Evolutionary conservation across 2,888 invertebrate genomes (phyloP), one percentile per base, ranked within the genome.

Genomic region (Tineola bisselliella): DNA sequence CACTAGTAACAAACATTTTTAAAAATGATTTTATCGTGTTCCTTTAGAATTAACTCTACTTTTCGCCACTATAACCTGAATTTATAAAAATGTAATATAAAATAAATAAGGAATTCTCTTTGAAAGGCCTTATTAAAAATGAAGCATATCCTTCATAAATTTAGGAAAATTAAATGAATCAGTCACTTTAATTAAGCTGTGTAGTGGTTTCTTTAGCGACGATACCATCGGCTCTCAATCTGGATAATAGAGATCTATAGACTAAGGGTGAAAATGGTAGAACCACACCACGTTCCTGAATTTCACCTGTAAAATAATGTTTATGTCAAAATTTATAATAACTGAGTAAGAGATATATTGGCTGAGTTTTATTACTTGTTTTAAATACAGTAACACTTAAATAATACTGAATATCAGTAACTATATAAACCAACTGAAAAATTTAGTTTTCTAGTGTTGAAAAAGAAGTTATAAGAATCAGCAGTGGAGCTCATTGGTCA

Each of bases 281-380:
- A 13, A 99, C 91, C 64, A 97, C 94, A 3, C 99, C 99, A 63
- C 94, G 92, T 65, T 94, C 92, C 82, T 99, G 99, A 69, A 99
- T 99, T 87, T 99, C 99, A 70, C 95, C 96, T 96, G 25, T 25
- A 25, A 25, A n/a, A 25, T 6, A 25, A 25, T 25, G 2, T 25
- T 6, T 25, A 25, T 4, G 25, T 25, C 6, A 25, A 2, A 25
- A 25, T 25, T 6, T 25, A 6, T 25, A 25, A 25, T 25, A 4
- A 25, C 6, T 25, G 44, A 17, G 5, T 8, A 12, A n/a, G 8
- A 31, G 19, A 12, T 31, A 3, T 5, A 13, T n/a, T 13, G 4
- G 17, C n/a, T 31, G 12, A 44, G 4, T 8, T 8, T 13, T 5
- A 44, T 13, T 13, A 44, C 8, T 8, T 13, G 3, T 44, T 5